These are phyloP conservation scores for Characodon lateralis DNA, from an alignment of 2,797 vertebrate species.

Conservation along the genomic window DNA sequence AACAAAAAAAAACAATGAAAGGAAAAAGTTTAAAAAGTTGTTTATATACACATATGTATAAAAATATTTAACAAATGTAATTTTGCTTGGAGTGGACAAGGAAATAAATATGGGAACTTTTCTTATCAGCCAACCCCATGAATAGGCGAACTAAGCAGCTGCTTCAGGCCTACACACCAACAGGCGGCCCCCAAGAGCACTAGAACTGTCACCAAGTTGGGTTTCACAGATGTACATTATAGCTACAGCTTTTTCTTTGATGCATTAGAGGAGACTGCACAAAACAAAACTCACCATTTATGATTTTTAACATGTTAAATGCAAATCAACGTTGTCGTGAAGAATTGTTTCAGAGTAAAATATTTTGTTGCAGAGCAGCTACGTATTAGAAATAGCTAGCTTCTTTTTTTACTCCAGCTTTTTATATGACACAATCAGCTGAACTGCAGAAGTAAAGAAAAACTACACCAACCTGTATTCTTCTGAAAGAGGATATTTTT, in stretches of 20 bases:
- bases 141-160: neutral
- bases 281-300: neutral
- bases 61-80: too few relatives aligned
- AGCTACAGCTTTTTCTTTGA: neutral
- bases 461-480: neutral
- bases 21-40: too few relatives aligned
- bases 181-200: too few relatives aligned
- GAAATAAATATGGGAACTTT: neutral
- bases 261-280: neutral
- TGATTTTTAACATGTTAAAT: neutral
- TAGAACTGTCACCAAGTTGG: neutral
- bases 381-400: neutral
- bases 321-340: too few relatives aligned
- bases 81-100: neutral
- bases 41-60: too few relatives aligned
- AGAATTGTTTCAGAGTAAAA: too few relatives aligned
- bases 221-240: neutral
- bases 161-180: too few relatives aligned
- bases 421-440: neutral
- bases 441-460: too few relatives aligned
- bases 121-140: neutral
- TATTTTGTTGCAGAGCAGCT: too few relatives aligned
- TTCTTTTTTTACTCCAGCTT: neutral
- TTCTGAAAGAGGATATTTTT: neutral
- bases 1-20: too few relatives aligned